Evolutionary conservation across 2,797 vertebrate species (phyloP), one percentile per base, ranked within the genome.

Genomic region (Oceanodroma leucorhoa): DNA sequence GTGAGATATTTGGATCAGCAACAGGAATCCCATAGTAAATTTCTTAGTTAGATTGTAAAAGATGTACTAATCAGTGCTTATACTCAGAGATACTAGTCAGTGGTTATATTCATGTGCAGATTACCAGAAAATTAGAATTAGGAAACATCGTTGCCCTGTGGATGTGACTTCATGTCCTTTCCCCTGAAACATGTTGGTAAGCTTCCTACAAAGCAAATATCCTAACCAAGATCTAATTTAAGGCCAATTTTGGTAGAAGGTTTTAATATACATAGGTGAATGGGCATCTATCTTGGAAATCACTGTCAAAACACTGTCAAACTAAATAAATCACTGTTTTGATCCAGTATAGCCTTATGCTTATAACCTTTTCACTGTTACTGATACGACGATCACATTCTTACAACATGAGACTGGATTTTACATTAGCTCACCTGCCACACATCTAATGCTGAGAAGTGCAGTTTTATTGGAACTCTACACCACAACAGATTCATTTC

Each of bases 141-240:
- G 14, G 11, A 75, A 51, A 3, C 8, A 20, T 29, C 65, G 67
- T 36, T 73, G 18, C 29, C 22, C 22, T 41, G 51, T 75, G 57
- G 19, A 66, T 21, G 19, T 57, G 53, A 57, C 21, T 57, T 86
- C 14, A 26, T 11, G 40, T 10, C 14, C 8, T 77, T 3, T 2
- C 41, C 5, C 9, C 23, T 88, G 36, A 65, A 73, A 69, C 3
- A 7, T 0, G 0, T 70, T 32, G 11, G 5, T 54, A n/a, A 14
- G 1, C 58, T 45, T 89, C 24, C 58, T 43, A 32, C 24, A 32
- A 61, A 80, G 13, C 5, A 66, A 58, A 60, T 46, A 34, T 11
- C 32, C 34, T 15, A 57, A 62, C 24, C 9, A 62, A n/a, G 32
- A 57, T 48, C 17, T 40, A 71, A 71, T 50, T 32, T 46, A 72